Evolutionary conservation across 2,113 vertebrate species (phyloP), one percentile per base, ranked within the genome.

Genomic region (Alethe diademata): DNA sequence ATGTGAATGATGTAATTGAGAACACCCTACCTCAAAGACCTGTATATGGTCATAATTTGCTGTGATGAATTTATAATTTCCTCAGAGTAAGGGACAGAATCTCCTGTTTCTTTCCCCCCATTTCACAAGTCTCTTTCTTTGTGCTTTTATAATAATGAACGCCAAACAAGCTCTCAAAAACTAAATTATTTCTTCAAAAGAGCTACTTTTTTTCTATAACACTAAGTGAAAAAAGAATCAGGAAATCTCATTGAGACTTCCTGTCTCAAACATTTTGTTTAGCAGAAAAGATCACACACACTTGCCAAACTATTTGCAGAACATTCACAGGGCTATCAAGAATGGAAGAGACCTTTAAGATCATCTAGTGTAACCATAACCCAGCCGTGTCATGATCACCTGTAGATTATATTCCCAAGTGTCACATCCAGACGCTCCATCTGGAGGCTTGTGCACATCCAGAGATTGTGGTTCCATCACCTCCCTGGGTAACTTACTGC

Each of bases 391-490:
- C 16, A 56, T 48, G 43, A 13, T 35, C 11, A 36, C 12, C 3
- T 17, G 8, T 64, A 64, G 26, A 65, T 18, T 8, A 7, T 28
- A 23, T 76, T 48, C 13, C 11, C 28, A 33, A 19, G 9, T 33
- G 6, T 18, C 19, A 45, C 33, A 28, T 33, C 9, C 22, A 56
- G 57, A 62, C 0, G 0, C 42, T 31, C 35, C 12, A 26, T 26
- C 20, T 65, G 28, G 28, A 58, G 16, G 15, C 14, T 42, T 57
- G 22, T 50, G 50, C 18, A 28, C 10, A 23, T 31, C 25, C 22
- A 43, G 35, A 57, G 14, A 13, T 6, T 40, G 8, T 33, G 20
- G 3, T 6, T 64, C 25, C 17, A 19, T 36, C 14, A 36, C 3
- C 18, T 42, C 18, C 18, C 43, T 65, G 22, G 8, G 8, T 24